These are phyloP conservation scores for Lethocerus indicus DNA, from an alignment of 1,140 invertebrate genomes.

Conservation along the genomic window DNA sequence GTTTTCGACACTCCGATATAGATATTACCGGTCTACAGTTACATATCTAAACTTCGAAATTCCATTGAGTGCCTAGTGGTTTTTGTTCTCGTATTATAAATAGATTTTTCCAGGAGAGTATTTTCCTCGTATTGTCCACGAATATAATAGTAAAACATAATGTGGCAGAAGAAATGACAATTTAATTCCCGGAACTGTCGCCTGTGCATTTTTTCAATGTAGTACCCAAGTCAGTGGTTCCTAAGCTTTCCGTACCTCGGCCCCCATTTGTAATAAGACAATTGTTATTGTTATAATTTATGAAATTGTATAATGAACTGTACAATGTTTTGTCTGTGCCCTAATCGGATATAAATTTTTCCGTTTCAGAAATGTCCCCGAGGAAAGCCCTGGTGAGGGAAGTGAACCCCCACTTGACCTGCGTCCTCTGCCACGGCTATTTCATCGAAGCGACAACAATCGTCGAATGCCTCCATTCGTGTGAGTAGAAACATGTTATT, in stretches of 20 bases:
- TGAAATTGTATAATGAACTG: background rate
- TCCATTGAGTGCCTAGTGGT: no score
- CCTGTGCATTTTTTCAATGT: background rate
- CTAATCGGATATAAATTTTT: background rate
- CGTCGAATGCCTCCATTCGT: constrained; percentile 87
- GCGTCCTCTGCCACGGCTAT: constrained; percentile 78
- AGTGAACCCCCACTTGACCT: constrained; percentile 45
- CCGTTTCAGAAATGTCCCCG: constrained; percentile 8
- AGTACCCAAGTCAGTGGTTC: background rate
- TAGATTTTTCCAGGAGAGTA: no score
- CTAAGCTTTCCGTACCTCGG: background rate
- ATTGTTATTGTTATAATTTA: background rate
- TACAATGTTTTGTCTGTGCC: no score
- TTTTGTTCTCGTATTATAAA: no score
- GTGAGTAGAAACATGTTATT: constrained; percentile 47
- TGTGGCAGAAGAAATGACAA: no score
- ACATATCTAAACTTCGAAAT: no score
- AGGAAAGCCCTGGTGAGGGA: constrained; percentile 21
- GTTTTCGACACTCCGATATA: no score
- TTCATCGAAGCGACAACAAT: constrained; percentile 90
- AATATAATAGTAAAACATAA: no score
- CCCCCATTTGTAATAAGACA: background rate
- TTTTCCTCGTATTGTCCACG: no score
- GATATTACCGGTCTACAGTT: no score
- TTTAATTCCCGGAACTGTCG: background rate